Percentiles rank a stretch among this genome's conserved stretches.
These are phyloP conservation scores for Orius laevigatus DNA, from an alignment of 1,140 invertebrate genomes.

Conservation along the genomic window DNA sequence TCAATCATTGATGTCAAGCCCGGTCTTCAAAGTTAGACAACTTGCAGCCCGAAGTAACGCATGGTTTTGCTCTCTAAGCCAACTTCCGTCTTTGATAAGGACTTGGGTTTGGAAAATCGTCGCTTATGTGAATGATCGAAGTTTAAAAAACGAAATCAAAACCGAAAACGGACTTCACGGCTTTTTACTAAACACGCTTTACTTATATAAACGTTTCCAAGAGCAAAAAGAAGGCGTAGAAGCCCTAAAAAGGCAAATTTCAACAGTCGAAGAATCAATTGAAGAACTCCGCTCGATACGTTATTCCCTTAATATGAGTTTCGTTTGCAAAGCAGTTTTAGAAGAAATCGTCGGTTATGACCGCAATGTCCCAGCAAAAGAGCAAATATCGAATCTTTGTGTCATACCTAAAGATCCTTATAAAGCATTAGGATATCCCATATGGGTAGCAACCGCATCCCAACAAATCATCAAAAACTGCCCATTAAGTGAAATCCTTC, in stretches of 20 bases:
- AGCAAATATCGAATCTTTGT: conserved; percentile 8
- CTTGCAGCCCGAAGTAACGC: conserved; percentile 27
- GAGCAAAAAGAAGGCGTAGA: conserved; percentile 14
- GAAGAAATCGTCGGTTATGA: conserved; percentile 8
- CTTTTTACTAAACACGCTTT: conserved; percentile 15
- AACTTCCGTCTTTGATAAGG: conserved; percentile 5
- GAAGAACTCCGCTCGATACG: conserved; percentile 3
- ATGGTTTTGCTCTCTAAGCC: conserved; percentile 11
- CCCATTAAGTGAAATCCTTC: conserved; percentile 11
- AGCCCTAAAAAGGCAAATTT: not conserved
- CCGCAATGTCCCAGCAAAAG: not conserved
- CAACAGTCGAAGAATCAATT: conserved; percentile 7
- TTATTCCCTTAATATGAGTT: conserved; percentile 9
- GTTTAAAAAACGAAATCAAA: conserved; percentile 12
- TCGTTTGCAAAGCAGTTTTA: conserved; percentile 9
- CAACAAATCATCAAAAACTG: conserved; percentile 11
- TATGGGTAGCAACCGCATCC: conserved; percentile 1
- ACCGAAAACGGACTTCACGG: conserved; percentile 17
- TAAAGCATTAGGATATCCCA: conserved; percentile 5
- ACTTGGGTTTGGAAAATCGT: conserved; percentile 11
- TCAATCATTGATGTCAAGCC: not conserved
- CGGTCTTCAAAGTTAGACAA: conserved; percentile 22
- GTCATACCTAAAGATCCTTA: not conserved
- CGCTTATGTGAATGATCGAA: conserved; percentile 9
- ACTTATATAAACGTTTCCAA: conserved; percentile 11